Percentiles rank a stretch among this genome's conserved stretches.
phyloP scores from a whole-genome alignment of 1,140 invertebrate species.

The Bombus picipes region DNA sequence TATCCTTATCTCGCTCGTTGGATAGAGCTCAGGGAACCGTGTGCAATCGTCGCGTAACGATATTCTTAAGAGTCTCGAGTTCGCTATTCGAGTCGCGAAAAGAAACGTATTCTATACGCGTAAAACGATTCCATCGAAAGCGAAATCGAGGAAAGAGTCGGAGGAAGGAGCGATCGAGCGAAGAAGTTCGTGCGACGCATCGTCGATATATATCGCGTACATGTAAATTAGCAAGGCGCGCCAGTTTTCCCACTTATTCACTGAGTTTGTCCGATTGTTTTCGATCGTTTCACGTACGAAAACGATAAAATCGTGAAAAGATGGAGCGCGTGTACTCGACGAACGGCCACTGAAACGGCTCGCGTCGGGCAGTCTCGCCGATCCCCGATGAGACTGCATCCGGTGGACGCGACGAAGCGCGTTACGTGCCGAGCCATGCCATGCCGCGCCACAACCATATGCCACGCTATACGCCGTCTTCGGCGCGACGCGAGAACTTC shows the following conservation, averaged over 20 bases:
- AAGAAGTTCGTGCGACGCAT: too few species aligned
- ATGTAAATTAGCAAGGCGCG: neutral
- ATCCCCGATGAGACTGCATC: constrained; percentile 26
- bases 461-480: neutral
- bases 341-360: constrained; percentile 2
- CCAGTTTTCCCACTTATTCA: neutral
- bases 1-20: neutral
- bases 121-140: neutral
- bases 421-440: neutral
- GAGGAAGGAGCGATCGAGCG: neutral
- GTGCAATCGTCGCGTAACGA: too few species aligned
- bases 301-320: neutral
- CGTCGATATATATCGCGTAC: too few species aligned
- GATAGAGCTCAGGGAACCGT: neutral
- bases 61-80: too few species aligned
- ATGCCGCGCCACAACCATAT: neutral
- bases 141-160: neutral
- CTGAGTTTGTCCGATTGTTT: neutral
- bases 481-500: neutral
- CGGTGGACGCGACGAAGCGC: neutral
- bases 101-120: neutral
- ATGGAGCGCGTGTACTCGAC: neutral
- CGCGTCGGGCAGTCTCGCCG: constrained; percentile 13
- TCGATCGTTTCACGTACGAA: neutral
- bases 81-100: too few species aligned